Base-by-base conservation (phyloP, 2,113 vertebrate species). In the Seriola quinqueradiata region DNA sequence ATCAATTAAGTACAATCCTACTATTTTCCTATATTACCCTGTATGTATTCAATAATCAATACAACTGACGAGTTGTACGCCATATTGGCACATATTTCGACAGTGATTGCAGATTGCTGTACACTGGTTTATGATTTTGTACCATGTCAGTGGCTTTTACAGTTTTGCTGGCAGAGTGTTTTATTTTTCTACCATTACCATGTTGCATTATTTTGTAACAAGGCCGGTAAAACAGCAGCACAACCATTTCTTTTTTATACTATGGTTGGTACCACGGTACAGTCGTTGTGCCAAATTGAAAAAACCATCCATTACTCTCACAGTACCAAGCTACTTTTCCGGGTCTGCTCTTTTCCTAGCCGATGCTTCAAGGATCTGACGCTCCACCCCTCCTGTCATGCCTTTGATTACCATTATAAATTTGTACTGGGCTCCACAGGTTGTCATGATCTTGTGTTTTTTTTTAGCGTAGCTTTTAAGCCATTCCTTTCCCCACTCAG, bases 401-500 rank as follows among this genome's bases (percentile, higher is more conserved):
- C 32, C 50, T 69, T 25, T 9, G 77, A 82, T 64, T 61, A 7
- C 67, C 16, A 42, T n/a, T 28, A 59, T 14, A 74, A 68, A 59
- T 54, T 28, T 60, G 14, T 25, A 38, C 12, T 40, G 0, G 13
- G 66, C 84, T 55, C 25, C 65, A 68, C n/a, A 76, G 54, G 72
- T 59, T 80, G 55, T 79, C 38, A 36, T 61, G 23, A 66, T 54
- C 34, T 70, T 67, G 55, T 75, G 38, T 69, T 67, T 60, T 8
- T 8, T 52, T 82, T 67, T 36, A 61, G 48, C 25, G 55, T 38
- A 38, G 74, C 23, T 34, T 76, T 21, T 65, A 23, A 75, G 58
- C 73, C 48, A 69, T 78, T 71, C 60, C 57, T 79, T 73, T 78
- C 50, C 50, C 66, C 65, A 21, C 61, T 85, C 54, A 79, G 60